Conservation (phyloP, 1,140 invertebrate species). For the Antheraea mylitta region DNA sequence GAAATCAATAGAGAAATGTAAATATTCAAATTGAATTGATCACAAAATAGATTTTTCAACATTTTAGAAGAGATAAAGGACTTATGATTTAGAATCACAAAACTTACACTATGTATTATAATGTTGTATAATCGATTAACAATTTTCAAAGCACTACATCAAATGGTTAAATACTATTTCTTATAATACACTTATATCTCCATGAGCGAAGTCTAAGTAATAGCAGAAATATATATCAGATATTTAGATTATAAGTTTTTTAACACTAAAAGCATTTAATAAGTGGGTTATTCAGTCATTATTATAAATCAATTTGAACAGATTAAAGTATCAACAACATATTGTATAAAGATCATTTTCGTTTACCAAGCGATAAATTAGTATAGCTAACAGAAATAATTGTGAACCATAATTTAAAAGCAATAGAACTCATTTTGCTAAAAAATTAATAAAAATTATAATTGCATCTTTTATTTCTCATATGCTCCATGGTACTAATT, state of each 20-base stretch:
- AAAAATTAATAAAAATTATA: no score
- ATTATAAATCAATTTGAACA: background rate
- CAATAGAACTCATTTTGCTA: no score
- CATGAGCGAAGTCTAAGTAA: background rate
- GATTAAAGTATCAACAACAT: background rate
- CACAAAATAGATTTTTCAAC: conserved; percentile 30
- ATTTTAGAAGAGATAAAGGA: conserved; percentile 42
- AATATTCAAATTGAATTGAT: conserved; percentile 27
- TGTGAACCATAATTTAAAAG: no score
- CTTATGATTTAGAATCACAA: conserved; percentile 51
- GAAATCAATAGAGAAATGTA: conserved; percentile 31
- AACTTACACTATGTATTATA: conserved; percentile 49
- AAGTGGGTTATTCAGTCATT: background rate
- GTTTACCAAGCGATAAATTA: no score
- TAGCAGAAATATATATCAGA: background rate
- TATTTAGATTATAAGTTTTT: background rate
- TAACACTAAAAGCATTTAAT: background rate
- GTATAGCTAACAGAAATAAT: no score
- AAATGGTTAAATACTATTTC: conserved; percentile 37
- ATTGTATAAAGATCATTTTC: background rate
- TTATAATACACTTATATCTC: background rate
- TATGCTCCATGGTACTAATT: background rate
- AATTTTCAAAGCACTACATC: conserved; percentile 37
- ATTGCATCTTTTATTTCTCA: background rate
- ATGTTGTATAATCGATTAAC: conserved; percentile 15